A percentile compares a stretch with the other conserved stretches of the same genome.
Evolutionary conservation across 2,888 invertebrate species (phyloP).

Genomic region (Apamea crenata): DNA sequence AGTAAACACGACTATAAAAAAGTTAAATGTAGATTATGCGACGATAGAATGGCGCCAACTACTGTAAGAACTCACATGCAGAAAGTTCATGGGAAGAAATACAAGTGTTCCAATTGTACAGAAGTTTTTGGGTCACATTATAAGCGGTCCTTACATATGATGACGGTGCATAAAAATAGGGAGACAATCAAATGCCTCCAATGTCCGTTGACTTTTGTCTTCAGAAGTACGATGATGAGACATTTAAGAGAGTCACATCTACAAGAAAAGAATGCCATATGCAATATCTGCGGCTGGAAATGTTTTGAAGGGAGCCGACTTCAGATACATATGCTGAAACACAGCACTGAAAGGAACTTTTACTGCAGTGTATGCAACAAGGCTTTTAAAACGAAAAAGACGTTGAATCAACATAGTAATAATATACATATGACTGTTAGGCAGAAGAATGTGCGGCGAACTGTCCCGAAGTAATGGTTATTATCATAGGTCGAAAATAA

Average conservation of each 20-base stretch:
- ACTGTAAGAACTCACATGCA: constrained; percentile 77
- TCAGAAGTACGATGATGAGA: constrained; percentile 66
- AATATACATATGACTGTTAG: constrained; percentile 54
- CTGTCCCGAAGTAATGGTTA: neutral
- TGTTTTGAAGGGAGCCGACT: constrained; percentile 60
- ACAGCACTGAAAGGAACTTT: constrained; percentile 54
- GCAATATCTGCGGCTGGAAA: constrained; percentile 77
- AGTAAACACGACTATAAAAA: constrained; percentile 67
- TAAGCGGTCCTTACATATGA: constrained; percentile 67
- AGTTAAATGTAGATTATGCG: constrained; percentile 69
- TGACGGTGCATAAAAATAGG: constrained; percentile 63
- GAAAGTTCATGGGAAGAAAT: constrained; percentile 64
- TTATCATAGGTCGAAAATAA: neutral
- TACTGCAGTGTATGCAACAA: constrained; percentile 53
- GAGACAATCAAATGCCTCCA: constrained; percentile 67
- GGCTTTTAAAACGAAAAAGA: constrained; percentile 64
- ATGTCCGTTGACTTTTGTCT: constrained; percentile 71
- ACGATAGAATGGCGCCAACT: constrained; percentile 72
- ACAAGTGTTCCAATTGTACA: constrained; percentile 63
- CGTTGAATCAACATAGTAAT: constrained; percentile 56
- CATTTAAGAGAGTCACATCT: constrained; percentile 72
- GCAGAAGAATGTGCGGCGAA: neutral
- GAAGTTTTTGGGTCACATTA: constrained; percentile 70
- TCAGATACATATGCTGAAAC: constrained; percentile 65
- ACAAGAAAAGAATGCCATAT: constrained; percentile 75